Percentiles rank a stretch among this genome's conserved stretches.
Evolutionary conservation across 2,888 invertebrate genomes (phyloP).

Genomic region (Phanerotoma sp.): DNA sequence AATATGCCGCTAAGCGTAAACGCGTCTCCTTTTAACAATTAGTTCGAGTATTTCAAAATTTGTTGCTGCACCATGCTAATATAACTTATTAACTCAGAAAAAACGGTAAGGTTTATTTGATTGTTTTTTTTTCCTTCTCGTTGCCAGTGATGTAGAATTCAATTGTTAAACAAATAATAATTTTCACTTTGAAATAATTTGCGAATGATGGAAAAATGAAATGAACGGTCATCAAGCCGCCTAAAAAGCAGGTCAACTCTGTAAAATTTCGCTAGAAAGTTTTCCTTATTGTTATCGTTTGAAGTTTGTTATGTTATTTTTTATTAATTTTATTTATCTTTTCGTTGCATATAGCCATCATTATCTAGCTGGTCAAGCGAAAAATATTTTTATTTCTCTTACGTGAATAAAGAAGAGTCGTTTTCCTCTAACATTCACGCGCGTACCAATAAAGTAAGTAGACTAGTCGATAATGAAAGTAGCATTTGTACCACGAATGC

Average conservation of each 20-base stretch:
- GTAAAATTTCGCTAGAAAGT: slow-evolving; percentile 38
- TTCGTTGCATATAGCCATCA: background rate
- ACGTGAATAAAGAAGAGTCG: slow-evolving; percentile 3
- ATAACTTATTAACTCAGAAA: background rate
- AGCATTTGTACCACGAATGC: slow-evolving; percentile 42
- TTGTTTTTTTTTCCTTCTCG: background rate
- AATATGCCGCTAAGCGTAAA: slow-evolving; percentile 25
- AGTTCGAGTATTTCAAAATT: slow-evolving; percentile 39
- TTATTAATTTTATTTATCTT: slow-evolving; percentile 1
- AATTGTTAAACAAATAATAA: background rate
- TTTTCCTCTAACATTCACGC: background rate
- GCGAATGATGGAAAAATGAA: slow-evolving; percentile 2
- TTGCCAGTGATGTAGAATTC: background rate
- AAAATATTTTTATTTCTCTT: background rate
- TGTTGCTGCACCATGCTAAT: background rate
- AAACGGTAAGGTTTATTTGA: background rate
- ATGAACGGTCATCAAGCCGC: slow-evolving; percentile 6
- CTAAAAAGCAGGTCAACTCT: slow-evolving; percentile 18
- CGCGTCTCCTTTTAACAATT: slow-evolving; percentile 32
- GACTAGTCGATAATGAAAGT: slow-evolving; percentile 53
- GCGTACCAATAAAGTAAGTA: slow-evolving; percentile 11
- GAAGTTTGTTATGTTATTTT: background rate
- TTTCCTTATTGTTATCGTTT: slow-evolving; percentile 20
- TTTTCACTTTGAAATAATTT: background rate
- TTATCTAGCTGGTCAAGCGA: background rate